phyloP scores from a whole-genome alignment of 2,113 vertebrate species.

The Trematocara zebra region DNA sequence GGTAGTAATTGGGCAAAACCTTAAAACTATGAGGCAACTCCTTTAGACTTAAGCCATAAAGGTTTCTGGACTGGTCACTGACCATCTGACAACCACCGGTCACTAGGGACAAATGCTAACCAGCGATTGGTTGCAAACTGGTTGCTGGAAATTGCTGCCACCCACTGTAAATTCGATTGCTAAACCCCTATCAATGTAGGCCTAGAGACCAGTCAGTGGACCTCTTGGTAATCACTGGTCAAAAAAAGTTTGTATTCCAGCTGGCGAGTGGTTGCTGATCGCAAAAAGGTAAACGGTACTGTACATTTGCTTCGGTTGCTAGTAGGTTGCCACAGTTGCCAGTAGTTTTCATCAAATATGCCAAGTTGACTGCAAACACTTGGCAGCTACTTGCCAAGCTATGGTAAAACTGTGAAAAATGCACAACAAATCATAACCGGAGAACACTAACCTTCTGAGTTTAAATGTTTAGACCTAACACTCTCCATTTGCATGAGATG shows the following conservation, averaged over 20 bases:
- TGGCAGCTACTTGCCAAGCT: background rate
- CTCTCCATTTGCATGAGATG: background rate
- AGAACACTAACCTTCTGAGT: background rate
- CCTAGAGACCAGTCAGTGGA: background rate
- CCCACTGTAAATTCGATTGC: background rate
- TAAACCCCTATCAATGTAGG: background rate
- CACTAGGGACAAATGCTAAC: background rate
- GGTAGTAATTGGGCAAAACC: background rate
- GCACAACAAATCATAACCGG: background rate
- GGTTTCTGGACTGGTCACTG: background rate
- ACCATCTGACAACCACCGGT: background rate
- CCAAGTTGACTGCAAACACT: background rate
- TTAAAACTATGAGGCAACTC: background rate
- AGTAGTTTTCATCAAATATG: background rate
- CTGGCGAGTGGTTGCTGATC: background rate
- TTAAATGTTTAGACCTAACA: background rate
- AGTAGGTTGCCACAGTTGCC: background rate
- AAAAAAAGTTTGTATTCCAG: background rate
- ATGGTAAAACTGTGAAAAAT: background rate
- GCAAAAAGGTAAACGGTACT: background rate
- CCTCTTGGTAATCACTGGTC: background rate
- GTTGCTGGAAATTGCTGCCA: background rate
- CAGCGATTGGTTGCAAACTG: background rate
- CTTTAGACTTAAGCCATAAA: background rate
- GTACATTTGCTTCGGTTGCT: background rate